Conservation (phyloP, 2,888 invertebrate genomes). For the Temnothorax unifasciatus region DNA sequence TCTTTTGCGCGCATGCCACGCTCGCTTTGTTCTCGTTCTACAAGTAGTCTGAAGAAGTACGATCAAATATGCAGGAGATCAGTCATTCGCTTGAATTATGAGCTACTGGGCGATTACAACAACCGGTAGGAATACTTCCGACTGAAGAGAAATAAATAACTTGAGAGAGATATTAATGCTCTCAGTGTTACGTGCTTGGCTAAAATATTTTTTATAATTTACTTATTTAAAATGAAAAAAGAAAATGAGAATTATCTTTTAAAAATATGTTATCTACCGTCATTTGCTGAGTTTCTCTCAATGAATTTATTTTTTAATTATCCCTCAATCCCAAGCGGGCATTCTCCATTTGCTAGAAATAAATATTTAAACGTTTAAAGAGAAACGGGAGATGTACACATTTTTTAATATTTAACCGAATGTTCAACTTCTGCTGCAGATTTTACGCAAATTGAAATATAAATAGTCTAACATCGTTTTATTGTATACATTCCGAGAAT, state of each 20-base stretch:
- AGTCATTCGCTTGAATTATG: neutral
- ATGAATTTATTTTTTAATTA: constrained; percentile 27
- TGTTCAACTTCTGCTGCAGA: neutral
- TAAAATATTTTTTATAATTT: constrained; percentile 8
- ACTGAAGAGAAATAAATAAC: neutral
- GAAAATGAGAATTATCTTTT: neutral
- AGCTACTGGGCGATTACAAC: neutral
- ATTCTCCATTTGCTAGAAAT: constrained; percentile 1
- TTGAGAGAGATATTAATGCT: neutral
- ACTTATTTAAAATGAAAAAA: neutral
- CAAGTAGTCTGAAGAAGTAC: constrained; percentile 27
- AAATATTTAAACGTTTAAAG: neutral
- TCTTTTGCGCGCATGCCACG: neutral
- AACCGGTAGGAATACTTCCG: neutral
- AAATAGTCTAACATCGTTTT: neutral
- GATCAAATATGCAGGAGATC: constrained; percentile 11
- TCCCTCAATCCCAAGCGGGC: neutral
- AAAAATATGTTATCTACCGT: constrained; percentile 6
- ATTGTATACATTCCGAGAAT: neutral
- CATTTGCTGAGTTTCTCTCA: neutral
- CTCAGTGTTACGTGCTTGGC: neutral
- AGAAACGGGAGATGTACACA: neutral
- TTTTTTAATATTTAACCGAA: neutral
- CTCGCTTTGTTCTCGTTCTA: constrained; percentile 23
- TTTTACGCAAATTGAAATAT: neutral